These are phyloP conservation scores for Larimichthys polyactis DNA, from an alignment of 2,113 vertebrate genomes.

Conservation along the genomic window DNA sequence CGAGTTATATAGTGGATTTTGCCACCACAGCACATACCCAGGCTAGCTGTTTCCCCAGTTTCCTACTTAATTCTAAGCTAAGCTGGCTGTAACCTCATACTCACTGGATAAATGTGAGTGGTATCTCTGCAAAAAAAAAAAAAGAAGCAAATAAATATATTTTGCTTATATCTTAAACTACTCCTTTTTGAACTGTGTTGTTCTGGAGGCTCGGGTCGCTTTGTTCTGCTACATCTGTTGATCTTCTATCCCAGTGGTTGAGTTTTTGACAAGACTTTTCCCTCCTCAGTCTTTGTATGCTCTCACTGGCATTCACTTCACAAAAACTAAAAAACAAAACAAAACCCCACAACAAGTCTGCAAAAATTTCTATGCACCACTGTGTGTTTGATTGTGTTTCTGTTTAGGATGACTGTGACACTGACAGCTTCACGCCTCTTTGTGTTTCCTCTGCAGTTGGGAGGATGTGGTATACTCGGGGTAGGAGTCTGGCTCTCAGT, in stretches of 20 bases:
- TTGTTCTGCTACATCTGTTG: background rate
- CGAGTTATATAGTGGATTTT: background rate
- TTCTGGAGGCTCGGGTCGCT: background rate
- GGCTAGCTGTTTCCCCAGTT: background rate
- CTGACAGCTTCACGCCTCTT: slow-evolving; percentile 38
- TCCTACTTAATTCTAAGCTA: background rate
- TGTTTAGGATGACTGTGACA: background rate
- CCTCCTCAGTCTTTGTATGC: background rate
- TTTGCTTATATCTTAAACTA: background rate
- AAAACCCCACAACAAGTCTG: background rate
- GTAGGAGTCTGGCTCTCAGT: slow-evolving; percentile 87
- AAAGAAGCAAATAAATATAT: background rate
- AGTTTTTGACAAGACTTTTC: slow-evolving; percentile 5
- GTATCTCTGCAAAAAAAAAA: background rate
- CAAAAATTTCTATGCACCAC: background rate
- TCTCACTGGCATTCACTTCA: slow-evolving; percentile 5
- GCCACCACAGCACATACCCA: background rate
- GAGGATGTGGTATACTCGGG: slow-evolving; percentile 85
- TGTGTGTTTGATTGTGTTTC: background rate
- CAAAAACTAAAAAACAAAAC: slow-evolving; percentile 2
- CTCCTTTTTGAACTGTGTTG: background rate
- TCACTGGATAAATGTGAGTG: background rate
- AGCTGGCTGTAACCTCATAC: too few relatives aligned
- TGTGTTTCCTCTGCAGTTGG: slow-evolving; percentile 76
- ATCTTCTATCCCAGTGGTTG: background rate